phyloP scores from a whole-genome alignment of 2,113 vertebrate species.

The Nicator chloris region DNA sequence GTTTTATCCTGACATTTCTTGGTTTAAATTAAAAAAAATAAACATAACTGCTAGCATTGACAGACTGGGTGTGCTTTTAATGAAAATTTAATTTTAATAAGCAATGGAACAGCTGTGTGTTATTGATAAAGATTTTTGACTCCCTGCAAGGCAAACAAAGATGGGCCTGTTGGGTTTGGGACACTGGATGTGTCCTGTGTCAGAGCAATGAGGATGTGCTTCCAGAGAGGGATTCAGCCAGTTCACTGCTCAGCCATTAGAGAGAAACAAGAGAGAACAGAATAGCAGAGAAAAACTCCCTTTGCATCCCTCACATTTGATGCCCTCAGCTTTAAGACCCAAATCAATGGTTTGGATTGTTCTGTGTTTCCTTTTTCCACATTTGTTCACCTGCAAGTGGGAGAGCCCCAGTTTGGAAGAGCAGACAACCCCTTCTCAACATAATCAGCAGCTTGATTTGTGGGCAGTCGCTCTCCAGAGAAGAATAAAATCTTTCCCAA shows the following conservation, averaged over 20 bases:
- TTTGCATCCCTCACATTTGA: rapidly evolving
- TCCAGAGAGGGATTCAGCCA: background rate
- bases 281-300: rapidly evolving
- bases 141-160: background rate
- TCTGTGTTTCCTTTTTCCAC: background rate
- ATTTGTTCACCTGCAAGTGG: background rate
- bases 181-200: rapidly evolving
- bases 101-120: rapidly evolving
- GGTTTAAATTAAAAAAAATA: background rate
- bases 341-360: too few species aligned
- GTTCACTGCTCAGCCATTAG: background rate
- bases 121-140: background rate
- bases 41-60: background rate
- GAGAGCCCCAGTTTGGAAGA: background rate
- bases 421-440: background rate
- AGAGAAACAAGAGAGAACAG: background rate
- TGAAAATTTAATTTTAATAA: background rate
- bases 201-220: background rate
- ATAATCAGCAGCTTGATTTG: background rate
- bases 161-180: background rate
- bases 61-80: background rate
- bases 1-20: background rate
- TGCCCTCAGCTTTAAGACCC: rapidly evolving
- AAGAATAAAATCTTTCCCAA: background rate
- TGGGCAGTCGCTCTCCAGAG: background rate